These are phyloP conservation scores for Meloe dianella DNA, from an alignment of 2,888 invertebrate genomes.

Conservation along the genomic window DNA sequence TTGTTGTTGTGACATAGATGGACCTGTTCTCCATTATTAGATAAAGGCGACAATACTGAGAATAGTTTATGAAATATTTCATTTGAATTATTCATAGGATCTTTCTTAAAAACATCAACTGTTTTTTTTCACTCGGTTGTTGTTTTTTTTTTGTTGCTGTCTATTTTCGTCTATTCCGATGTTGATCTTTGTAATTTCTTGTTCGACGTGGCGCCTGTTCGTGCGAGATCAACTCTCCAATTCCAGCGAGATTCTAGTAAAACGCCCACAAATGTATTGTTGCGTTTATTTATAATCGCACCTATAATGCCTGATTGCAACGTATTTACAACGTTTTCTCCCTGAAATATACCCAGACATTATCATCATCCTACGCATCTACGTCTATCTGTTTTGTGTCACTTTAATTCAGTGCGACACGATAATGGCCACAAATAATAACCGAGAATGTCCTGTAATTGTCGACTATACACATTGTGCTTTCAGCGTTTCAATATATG, in stretches of 20 bases:
- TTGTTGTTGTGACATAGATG: constrained; percentile 33
- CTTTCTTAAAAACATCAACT: constrained; percentile 19
- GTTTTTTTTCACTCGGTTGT: background rate
- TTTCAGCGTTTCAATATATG: background rate
- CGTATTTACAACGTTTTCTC: constrained; percentile 12
- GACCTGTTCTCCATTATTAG: constrained; percentile 31
- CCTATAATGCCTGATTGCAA: constrained; percentile 14
- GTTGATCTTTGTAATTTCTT: constrained; percentile 4
- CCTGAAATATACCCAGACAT: constrained; percentile 17
- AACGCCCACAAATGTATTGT: constrained; percentile 18
- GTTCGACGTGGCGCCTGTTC: constrained; percentile 11
- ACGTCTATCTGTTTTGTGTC: constrained; percentile 2
- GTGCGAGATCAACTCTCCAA: constrained; percentile 5
- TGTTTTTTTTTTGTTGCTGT: background rate
- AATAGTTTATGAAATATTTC: constrained; percentile 31
- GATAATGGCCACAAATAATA: constrained; percentile 12
- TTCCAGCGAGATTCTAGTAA: background rate
- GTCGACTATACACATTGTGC: constrained; percentile 7
- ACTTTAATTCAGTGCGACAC: background rate
- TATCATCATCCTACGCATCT: constrained; percentile 13
- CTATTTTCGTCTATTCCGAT: constrained; percentile 7
- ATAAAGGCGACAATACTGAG: constrained; percentile 30
- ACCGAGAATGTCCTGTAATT: constrained; percentile 10
- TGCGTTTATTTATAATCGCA: constrained; percentile 17
- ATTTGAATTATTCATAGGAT: constrained; percentile 29